Evolutionary conservation across 1,140 invertebrate genomes (phyloP), one percentile per base, ranked within the genome.

Genomic region (Dendroctonus valens): DNA sequence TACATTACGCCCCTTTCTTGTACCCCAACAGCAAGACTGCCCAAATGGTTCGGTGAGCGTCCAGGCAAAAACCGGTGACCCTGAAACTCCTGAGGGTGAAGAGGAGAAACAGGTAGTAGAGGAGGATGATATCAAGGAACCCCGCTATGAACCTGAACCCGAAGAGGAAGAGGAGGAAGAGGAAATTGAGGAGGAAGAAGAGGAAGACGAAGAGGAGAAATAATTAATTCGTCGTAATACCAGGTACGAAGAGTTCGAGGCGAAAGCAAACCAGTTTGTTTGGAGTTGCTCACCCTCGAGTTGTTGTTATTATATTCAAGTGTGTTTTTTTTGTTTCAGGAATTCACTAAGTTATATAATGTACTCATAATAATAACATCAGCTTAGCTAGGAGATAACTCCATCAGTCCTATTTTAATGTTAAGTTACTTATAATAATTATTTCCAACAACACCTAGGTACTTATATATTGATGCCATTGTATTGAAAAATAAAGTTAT

Each of bases 21-120:
- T 71, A 55, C 60, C 51, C 41, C 52, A 76, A 78, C 76, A 94
- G 92, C 91, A 83, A 89, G 90, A 84, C 83, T 94, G 80, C 92
- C 92, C 72, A 95, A 94, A 81, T 95, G 93, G 91, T 94, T 94
- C 85, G 92, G 92, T 75, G 93, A 94, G 82, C 85, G 92, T 81
- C 92, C 93, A 67, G 92, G 92, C 84, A 94, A 93, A 81, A 94
- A 81, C 87, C 77, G 91, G 89, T 68, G 92, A 92, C 67, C 87
- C 88, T 69, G 92, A 94, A 70, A 91, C 91, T 72, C 92, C 92
- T 50, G 91, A 94, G 75, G 92, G 91, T 70, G 91, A 93, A 78
- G 91, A 93, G 77, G 91, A 93, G 76, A 86, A 87, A 66, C 91
- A 92, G 82, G 83, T 78, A 41, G 86, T 85, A 58, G 89, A 84